Percentiles rank a stretch among this genome's conserved stretches.
Conservation (phyloP, 2,113 vertebrate genomes). For the Psettodes erumei region DNA sequence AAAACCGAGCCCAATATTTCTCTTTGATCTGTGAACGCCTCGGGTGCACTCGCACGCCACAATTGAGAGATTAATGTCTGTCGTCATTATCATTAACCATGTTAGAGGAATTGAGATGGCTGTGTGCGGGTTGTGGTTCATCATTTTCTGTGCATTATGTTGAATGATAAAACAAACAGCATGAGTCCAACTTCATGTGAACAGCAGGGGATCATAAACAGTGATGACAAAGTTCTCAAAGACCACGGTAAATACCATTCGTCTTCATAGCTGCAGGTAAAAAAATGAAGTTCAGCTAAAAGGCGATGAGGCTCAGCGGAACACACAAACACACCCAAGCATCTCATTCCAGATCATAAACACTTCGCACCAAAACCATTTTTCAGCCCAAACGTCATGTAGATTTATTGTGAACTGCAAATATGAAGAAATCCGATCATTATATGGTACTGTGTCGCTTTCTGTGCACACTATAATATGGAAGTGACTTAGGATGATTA, state of each 20-base stretch:
- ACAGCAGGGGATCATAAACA: slow-evolving; percentile 27
- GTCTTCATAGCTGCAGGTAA: slow-evolving; percentile 30
- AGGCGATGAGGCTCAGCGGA: slow-evolving; percentile 31
- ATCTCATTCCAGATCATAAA: slow-evolving; percentile 14
- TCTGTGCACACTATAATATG: slow-evolving; percentile 36
- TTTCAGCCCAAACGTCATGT: slow-evolving; percentile 31
- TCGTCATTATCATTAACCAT: slow-evolving; percentile 39
- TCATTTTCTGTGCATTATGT: slow-evolving; percentile 30
- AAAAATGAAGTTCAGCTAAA: slow-evolving; percentile 40
- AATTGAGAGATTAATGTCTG: slow-evolving; percentile 49
- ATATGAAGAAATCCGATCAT: slow-evolving; percentile 57
- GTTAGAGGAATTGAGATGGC: slow-evolving; percentile 12
- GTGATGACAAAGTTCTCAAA: slow-evolving; percentile 24
- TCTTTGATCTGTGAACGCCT: slow-evolving; percentile 42
- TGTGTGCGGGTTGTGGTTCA: slow-evolving; percentile 14
- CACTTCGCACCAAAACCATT: slow-evolving; percentile 19
- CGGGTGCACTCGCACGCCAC: slow-evolving; percentile 10
- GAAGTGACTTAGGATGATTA: slow-evolving; percentile 41
- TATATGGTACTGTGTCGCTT: slow-evolving; percentile 33
- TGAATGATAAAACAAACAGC: slow-evolving; percentile 26
- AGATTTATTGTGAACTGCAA: slow-evolving; percentile 61
- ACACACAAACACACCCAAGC: slow-evolving; percentile 1
- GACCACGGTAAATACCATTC: slow-evolving; percentile 25
- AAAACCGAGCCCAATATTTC: slow-evolving; percentile 39
- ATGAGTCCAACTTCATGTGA: not conserved